Evolutionary conservation across 2,888 invertebrate genomes (phyloP).

Genomic region (Tetheella fluctuosa): DNA sequence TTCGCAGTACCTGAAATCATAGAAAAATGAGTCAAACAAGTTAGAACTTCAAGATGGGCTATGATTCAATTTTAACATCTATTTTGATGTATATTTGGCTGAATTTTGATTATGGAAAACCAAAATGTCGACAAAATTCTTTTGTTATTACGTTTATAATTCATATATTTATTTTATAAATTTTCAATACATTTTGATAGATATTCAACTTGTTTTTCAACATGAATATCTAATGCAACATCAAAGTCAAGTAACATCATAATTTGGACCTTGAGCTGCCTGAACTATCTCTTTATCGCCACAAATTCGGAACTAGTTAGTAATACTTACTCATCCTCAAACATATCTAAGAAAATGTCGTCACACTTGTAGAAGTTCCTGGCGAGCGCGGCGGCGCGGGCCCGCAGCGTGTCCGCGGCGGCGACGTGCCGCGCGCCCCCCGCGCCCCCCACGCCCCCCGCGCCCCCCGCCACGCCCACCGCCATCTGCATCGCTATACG

Average conservation of each 20-base stretch:
- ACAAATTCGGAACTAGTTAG: no score
- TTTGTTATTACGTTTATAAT: no score
- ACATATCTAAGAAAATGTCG: conserved; percentile 99
- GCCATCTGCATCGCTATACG: conserved; percentile 80
- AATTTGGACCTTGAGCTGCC: no score
- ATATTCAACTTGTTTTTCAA: no score
- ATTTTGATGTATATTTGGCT: no score
- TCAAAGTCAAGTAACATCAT: no score
- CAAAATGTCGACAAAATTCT: no score
- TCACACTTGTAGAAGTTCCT: conserved; percentile 98
- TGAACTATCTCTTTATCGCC: no score
- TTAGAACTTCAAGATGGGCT: background rate
- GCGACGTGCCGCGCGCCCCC: conserved; percentile 85
- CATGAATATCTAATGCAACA: no score
- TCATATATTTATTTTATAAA: no score
- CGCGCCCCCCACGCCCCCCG: conserved; percentile 87
- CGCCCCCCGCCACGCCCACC: conserved; percentile 86
- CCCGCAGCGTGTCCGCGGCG: conserved; percentile 84
- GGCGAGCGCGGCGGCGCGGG: conserved; percentile 91
- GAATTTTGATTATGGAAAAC: background rate
- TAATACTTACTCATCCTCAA: conserved; percentile 93
- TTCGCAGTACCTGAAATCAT: conserved; percentile 91
- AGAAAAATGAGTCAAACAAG: conserved; percentile 9
- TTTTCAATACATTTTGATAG: no score
- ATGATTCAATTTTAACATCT: background rate